These are phyloP conservation scores for Hartigia nigra DNA, from an alignment of 2,888 invertebrate species.

Conservation along the genomic window DNA sequence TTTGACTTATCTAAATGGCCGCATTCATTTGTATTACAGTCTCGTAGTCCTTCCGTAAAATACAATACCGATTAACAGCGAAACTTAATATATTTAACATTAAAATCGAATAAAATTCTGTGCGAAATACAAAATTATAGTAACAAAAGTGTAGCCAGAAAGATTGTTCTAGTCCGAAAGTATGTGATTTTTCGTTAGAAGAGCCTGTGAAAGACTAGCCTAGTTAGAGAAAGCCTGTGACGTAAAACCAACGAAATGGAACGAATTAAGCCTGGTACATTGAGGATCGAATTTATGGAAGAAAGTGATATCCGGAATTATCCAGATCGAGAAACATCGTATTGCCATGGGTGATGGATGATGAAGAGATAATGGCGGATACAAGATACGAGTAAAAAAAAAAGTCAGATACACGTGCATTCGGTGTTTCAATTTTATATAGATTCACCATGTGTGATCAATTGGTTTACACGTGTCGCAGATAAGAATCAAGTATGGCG, in stretches of 20 bases:
- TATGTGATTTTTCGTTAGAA: too few species aligned
- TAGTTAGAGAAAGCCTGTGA: not conserved
- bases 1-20: not conserved
- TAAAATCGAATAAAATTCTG: not conserved
- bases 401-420: not conserved
- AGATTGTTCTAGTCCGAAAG: too few species aligned
- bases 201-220: too few species aligned
- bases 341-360: not conserved
- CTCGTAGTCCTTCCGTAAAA: not conserved
- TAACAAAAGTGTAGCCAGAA: not conserved
- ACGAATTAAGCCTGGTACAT: not conserved
- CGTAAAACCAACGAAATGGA: not conserved
- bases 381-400: not conserved
- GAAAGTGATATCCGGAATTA: not conserved
- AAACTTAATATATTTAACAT: not conserved
- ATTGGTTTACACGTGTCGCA: not conserved
- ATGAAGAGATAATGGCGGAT: not conserved
- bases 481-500: slow-evolving; percentile 12
- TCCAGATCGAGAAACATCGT: not conserved
- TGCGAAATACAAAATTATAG: not conserved
- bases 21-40: not conserved
- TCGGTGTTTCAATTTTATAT: not conserved
- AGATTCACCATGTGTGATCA: not conserved
- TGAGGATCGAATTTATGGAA: not conserved
- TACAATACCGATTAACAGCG: not conserved